Evolutionary conservation across 2,797 vertebrate genomes (phyloP).

Genomic region (Ctenochaetus hawaiiensis): DNA sequence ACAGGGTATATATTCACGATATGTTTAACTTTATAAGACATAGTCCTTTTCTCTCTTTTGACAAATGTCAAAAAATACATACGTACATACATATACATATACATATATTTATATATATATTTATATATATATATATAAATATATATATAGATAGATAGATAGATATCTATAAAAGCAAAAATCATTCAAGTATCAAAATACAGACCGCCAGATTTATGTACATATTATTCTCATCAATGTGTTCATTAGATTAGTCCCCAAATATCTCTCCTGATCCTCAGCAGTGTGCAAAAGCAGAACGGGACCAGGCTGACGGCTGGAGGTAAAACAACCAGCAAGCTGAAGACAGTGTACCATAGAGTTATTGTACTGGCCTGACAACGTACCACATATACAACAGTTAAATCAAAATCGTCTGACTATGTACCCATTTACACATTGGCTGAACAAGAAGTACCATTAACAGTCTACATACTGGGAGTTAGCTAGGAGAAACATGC

Average conservation of each 20-base stretch:
- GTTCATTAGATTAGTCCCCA: constrained; percentile 86
- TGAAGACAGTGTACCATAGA: constrained; percentile 69
- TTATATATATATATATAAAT: constrained; percentile 44
- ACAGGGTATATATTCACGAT: constrained; percentile 92
- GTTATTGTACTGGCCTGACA: constrained; percentile 63
- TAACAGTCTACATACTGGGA: constrained; percentile 71
- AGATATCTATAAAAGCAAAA: constrained; percentile 94
- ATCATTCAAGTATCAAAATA: constrained; percentile 99
- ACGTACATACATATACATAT: constrained; percentile 87
- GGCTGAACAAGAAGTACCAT: constrained; percentile 68
- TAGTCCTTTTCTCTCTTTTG: constrained; percentile 86
- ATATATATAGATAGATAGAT: constrained; percentile 79
- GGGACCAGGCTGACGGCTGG: constrained; percentile 75
- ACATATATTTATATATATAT: constrained; percentile 69
- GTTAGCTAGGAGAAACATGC: constrained; percentile 64
- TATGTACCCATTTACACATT: constrained; percentile 68
- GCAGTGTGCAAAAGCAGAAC: constrained; percentile 88
- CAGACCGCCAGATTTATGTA: constrained; percentile 93
- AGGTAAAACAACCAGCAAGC: constrained; percentile 59
- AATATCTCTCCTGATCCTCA: constrained; percentile 85
- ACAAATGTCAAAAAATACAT: constrained; percentile 91
- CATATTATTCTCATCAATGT: constrained; percentile 81
- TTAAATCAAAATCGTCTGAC: constrained; percentile 59
- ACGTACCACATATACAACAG: constrained; percentile 67
- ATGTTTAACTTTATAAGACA: constrained; percentile 88